Conservation (phyloP, 2,888 invertebrate species). For the Diadegma fenestrale region DNA sequence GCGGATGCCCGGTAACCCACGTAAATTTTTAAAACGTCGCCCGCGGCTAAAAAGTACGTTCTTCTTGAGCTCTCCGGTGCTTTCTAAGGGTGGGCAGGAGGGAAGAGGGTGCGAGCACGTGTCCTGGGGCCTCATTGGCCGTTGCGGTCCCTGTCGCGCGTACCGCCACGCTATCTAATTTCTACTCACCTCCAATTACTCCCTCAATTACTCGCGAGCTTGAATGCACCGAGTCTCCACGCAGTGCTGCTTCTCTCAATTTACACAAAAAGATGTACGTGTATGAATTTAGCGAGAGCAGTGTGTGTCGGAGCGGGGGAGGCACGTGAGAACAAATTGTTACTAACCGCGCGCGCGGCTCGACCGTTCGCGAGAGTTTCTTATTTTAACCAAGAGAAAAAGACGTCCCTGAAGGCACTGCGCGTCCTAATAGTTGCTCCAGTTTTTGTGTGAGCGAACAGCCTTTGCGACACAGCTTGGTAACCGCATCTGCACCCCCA, state of each 20-base stretch:
- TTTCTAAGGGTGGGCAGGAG: neutral
- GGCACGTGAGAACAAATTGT: conserved; percentile 64
- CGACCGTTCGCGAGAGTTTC: conserved; percentile 19
- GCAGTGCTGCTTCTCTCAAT: conserved; percentile 8
- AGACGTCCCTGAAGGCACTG: conserved; percentile 1
- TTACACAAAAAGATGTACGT: neutral
- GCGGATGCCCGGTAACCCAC: conserved; percentile 45
- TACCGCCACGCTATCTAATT: conserved; percentile 55
- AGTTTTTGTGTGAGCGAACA: conserved; percentile 29
- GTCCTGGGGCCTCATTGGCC: conserved; percentile 26
- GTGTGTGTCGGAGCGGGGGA: conserved; percentile 26
- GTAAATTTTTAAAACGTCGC: conserved; percentile 63
- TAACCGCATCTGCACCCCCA: conserved; percentile 40
- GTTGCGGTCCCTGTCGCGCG: conserved; percentile 9
- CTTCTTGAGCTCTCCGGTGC: conserved; percentile 25
- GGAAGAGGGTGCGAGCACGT: neutral
- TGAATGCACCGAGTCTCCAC: conserved; percentile 33
- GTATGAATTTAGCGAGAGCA: neutral
- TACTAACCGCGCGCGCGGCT: conserved; percentile 11
- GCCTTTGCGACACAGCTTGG: conserved; percentile 10
- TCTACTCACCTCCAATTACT: conserved; percentile 66
- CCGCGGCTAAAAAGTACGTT: conserved; percentile 39
- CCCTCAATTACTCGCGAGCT: conserved; percentile 58
- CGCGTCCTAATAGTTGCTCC: conserved; percentile 25
- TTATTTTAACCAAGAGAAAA: conserved; percentile 20